Conservation (phyloP, 2,888 invertebrate genomes). For the Abrostola triplasia region DNA sequence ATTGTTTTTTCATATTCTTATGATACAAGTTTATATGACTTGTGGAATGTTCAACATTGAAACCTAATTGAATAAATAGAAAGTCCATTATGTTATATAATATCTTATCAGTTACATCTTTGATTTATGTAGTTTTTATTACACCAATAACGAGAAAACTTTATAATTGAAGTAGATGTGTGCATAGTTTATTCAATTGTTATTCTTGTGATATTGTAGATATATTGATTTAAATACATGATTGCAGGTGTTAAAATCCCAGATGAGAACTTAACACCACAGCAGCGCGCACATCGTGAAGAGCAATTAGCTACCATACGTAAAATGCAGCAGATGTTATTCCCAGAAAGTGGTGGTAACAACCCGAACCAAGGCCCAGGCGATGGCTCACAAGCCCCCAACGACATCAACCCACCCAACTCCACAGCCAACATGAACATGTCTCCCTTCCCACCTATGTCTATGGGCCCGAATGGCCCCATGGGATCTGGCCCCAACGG, state of each 20-base stretch:
- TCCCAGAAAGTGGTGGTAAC: constrained; percentile 91
- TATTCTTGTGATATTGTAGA: constrained; percentile 1
- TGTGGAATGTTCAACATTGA: background rate
- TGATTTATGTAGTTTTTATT: constrained; percentile 27
- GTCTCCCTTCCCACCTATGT: constrained; percentile 80
- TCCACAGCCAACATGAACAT: constrained; percentile 80
- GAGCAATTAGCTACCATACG: constrained; percentile 96
- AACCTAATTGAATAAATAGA: constrained; percentile 13
- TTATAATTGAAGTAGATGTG: constrained; percentile 1
- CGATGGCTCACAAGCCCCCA: constrained; percentile 74
- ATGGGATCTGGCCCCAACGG: constrained; percentile 83
- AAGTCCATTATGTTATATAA: constrained; percentile 17
- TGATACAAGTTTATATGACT: background rate
- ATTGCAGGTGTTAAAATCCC: constrained; percentile 94
- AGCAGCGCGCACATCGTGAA: constrained; percentile 97
- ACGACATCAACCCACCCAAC: constrained; percentile 80
- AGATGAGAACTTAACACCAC: constrained; percentile 98
- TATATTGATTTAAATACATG: constrained; percentile 15
- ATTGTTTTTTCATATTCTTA: background rate
- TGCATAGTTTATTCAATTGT: constrained; percentile 13
- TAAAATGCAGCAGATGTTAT: constrained; percentile 97
- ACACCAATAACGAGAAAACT: constrained; percentile 19
- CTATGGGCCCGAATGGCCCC: constrained; percentile 80
- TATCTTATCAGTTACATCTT: constrained; percentile 18
- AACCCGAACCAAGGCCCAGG: constrained; percentile 72